Evolutionary conservation across 1,140 invertebrate genomes (phyloP).

Genomic region (Delia radicum): DNA sequence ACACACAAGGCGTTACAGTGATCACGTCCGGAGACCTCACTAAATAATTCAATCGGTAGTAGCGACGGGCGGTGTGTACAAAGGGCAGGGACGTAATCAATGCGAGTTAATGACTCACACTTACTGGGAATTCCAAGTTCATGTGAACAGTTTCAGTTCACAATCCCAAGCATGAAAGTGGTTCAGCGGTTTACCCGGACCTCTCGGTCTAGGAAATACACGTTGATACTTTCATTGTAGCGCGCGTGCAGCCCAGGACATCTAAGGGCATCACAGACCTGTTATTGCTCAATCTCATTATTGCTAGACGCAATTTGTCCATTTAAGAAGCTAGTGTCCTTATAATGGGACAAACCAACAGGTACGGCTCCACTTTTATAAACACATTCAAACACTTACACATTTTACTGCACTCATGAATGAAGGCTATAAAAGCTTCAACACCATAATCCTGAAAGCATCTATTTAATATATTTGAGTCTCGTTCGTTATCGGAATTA

Average conservation of each 20-base stretch:
- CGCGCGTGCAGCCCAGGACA: constrained; percentile 30
- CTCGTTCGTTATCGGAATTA: too few species aligned
- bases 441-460: too few species aligned
- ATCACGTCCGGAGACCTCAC: constrained; percentile 31
- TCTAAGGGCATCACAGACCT: constrained; percentile 31
- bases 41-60: constrained; percentile 77
- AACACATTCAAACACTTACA: too few species aligned
- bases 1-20: constrained; percentile 29
- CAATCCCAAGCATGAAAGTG: constrained; percentile 79
- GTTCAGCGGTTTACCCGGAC: constrained; percentile 74
- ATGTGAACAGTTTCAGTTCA: constrained; percentile 78
- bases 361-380: constrained; percentile 17
- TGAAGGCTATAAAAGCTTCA: too few species aligned
- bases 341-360: constrained; percentile 26
- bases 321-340: constrained; percentile 28
- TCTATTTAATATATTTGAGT: too few species aligned
- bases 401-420: too few species aligned
- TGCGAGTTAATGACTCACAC: constrained; percentile 74
- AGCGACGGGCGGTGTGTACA: constrained; percentile 88
- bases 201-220: constrained; percentile 65
- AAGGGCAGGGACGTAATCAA: constrained; percentile 82
- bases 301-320: constrained; percentile 31
- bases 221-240: constrained; percentile 31
- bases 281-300: constrained; percentile 31
- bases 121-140: too few species aligned